phyloP scores from a whole-genome alignment of 2,113 vertebrate species.

The Picathartes gymnocephalus region DNA sequence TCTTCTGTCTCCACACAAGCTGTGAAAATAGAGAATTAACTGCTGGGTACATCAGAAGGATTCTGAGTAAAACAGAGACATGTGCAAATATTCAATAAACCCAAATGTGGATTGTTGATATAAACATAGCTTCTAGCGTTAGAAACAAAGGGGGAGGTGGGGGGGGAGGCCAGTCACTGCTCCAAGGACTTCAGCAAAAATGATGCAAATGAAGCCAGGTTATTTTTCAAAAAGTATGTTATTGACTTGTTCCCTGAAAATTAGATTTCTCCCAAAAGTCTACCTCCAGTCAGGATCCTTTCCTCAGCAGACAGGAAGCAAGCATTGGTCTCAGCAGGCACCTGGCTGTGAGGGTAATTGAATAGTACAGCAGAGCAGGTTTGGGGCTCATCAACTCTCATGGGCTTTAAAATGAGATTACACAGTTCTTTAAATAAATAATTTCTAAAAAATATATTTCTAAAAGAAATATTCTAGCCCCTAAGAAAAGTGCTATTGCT shows the following conservation, averaged over 20 bases:
- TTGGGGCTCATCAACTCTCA: not conserved
- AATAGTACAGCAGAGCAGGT: not conserved
- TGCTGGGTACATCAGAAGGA: not conserved
- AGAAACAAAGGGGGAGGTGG: not conserved
- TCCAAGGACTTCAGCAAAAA: not conserved
- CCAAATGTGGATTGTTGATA: not conserved
- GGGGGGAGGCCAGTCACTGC: not conserved
- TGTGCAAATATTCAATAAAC: not conserved
- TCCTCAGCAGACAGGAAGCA: not conserved
- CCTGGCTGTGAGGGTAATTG: not conserved
- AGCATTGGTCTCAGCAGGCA: not conserved
- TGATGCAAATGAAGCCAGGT: not conserved
- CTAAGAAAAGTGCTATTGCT: not conserved
- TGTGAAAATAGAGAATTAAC: not conserved
- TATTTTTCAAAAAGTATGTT: not conserved
- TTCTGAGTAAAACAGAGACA: not conserved
- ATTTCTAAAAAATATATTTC: no score
- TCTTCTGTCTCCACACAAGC: not conserved
- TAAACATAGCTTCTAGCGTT: not conserved
- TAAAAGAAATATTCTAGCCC: not conserved
- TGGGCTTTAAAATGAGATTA: not conserved
- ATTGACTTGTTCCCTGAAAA: not conserved
- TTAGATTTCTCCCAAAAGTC: not conserved
- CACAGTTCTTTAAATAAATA: not conserved
- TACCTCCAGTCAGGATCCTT: not conserved